Percentiles rank a stretch among this genome's conserved stretches.
These are phyloP conservation scores for Lophotis ruficrista DNA, from an alignment of 2,113 vertebrate genomes.

Conservation along the genomic window DNA sequence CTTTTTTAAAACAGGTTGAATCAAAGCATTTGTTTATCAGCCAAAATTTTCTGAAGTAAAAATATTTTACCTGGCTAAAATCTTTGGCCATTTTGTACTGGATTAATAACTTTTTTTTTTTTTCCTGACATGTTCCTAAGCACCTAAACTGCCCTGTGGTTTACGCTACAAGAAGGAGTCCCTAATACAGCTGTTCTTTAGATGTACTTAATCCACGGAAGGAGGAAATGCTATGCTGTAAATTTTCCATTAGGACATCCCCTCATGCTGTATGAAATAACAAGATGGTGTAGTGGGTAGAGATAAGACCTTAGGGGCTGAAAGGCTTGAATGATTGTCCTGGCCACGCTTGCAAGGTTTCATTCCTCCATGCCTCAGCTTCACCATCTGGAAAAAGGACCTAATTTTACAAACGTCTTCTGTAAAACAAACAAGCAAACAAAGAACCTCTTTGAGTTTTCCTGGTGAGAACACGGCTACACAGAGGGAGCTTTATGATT, in stretches of 20 bases:
- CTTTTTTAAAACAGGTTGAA: background rate
- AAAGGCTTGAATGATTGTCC: background rate
- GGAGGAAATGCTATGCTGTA: background rate
- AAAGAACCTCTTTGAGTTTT: slow-evolving; percentile 13
- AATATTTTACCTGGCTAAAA: background rate
- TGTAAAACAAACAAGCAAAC: slow-evolving; percentile 31
- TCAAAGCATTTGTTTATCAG: background rate
- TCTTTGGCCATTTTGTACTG: background rate
- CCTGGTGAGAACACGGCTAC: background rate
- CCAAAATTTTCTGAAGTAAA: background rate
- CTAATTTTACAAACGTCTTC: background rate
- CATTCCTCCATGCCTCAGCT: background rate
- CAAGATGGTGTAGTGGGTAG: background rate
- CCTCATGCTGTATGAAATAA: background rate
- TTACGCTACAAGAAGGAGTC: background rate
- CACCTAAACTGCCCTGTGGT: rapidly evolving
- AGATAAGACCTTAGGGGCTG: background rate
- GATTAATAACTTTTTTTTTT: background rate
- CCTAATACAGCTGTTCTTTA: background rate
- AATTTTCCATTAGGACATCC: background rate
- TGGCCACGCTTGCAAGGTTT: background rate
- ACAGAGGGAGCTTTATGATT: slow-evolving; percentile 13
- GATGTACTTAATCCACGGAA: background rate
- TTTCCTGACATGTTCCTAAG: rapidly evolving
- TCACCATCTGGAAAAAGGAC: background rate